phyloP scores from a whole-genome alignment of 64 coral and sea anemone species.

The Montipora capricornis region DNA sequence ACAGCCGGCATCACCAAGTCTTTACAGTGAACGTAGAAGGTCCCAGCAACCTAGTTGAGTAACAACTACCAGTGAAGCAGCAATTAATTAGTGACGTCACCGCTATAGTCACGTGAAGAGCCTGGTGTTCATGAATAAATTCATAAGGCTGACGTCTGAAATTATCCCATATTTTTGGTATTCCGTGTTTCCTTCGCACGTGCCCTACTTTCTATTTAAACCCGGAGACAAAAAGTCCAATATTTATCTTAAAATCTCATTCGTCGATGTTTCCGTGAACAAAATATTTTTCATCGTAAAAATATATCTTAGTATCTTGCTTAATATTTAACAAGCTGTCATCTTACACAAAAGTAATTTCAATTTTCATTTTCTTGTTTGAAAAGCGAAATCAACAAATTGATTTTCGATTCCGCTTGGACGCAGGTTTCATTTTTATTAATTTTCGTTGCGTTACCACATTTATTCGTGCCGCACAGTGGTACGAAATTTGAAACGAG shows the following conservation, averaged over 20 bases:
- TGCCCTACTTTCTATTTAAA: slow-evolving; percentile 9
- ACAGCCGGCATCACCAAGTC: slow-evolving; percentile 76
- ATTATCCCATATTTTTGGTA: neutral
- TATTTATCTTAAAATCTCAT: neutral
- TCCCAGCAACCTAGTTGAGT: neutral
- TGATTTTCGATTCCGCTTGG: slow-evolving; percentile 24
- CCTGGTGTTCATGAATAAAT: slow-evolving; percentile 47
- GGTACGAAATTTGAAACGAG: no score
- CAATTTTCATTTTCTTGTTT: slow-evolving; percentile 67
- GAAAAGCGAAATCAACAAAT: slow-evolving; percentile 55
- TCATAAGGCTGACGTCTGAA: slow-evolving; percentile 11
- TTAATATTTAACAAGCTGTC: slow-evolving; percentile 66
- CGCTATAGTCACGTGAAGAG: slow-evolving; percentile 49
- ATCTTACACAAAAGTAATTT: slow-evolving; percentile 58
- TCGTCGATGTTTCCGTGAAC: neutral
- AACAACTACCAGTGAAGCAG: slow-evolving; percentile 22
- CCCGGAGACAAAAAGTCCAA: neutral
- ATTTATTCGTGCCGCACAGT: neutral
- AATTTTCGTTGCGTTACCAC: neutral
- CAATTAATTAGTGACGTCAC: slow-evolving; percentile 79
- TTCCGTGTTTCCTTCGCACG: neutral
- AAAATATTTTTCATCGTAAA: slow-evolving; percentile 15
- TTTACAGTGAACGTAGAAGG: slow-evolving; percentile 27
- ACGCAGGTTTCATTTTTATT: slow-evolving; percentile 34
- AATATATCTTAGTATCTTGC: slow-evolving; percentile 36